Base-by-base conservation (phyloP, 1,140 invertebrate species). In the Hypothenemus hampei region DNA sequence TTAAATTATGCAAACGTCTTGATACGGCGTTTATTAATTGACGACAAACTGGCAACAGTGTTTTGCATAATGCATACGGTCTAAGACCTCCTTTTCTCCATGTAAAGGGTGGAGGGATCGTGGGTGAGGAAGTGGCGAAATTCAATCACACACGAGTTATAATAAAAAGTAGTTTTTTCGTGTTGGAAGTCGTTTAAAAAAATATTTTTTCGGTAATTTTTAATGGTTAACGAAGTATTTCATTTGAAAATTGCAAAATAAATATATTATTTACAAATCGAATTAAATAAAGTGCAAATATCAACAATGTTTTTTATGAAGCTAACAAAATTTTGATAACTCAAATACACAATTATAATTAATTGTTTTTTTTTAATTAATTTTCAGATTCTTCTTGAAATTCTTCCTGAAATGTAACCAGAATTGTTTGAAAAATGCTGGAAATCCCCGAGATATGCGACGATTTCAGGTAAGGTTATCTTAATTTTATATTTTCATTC, bases 371-470 rank as follows among this genome's bases (percentile, higher is more conserved):
- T 71, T 92, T n/a, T n/a, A n/a, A n/a, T 22, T 4, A 10, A 20
- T 4, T 92, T 91, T 33, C 86, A 99, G 97, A 78, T 99, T 97
- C 84, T 99, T 98, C 79, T 83, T 99, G 45, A 99, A 99, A 75
- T 99, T 99, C 80, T 99, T 99, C 79, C 87, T 99, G 65, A 99
- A 99, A 77, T 99, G 97, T 80, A 99, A 99, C 81, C 97, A 99
- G 77, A 99, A 99, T 76, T 99, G 97, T 78, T 79, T 99, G 72
- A 99, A 99, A 76, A 99, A 99, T 75, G 97, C 97, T 33, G 97
- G 97, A 39, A 99, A 99, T 77, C 97, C 97, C 21, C 74, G 97
- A 63, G 97, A 99, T 71, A 99, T 99, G 97, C 80, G 97, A 71
- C 78, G 97, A 72, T 99, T 99, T 82, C 97, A 99, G 86, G 97